Conservation (phyloP, 1,140 invertebrate species). For the Drosophila bifasciata region DNA sequence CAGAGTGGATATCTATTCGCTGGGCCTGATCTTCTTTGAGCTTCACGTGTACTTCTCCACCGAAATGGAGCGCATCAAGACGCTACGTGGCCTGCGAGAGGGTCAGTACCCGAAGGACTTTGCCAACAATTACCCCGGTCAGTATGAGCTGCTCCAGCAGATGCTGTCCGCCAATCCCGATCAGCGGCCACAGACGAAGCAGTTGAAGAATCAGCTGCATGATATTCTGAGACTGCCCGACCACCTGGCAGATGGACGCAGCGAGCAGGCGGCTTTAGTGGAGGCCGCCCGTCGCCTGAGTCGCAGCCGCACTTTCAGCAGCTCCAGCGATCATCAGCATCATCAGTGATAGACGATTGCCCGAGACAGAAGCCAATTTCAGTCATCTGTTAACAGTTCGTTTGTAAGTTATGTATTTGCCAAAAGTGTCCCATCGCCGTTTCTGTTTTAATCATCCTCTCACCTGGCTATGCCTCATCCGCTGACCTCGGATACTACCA, state of each 20-base stretch:
- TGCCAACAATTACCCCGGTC: conserved; percentile 86
- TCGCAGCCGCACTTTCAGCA: conserved; percentile 76
- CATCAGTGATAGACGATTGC: conserved; percentile 51
- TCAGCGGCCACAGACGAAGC: conserved; percentile 90
- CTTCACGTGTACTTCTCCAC: conserved; percentile 94
- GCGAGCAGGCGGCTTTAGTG: conserved; percentile 59
- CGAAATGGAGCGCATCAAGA: conserved; percentile 92
- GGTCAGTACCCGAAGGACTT: conserved; percentile 90
- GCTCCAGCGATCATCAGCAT: conserved; percentile 51
- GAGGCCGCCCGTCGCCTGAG: conserved; percentile 68
- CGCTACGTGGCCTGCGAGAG: conserved; percentile 87
- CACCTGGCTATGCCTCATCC: conserved; percentile 57
- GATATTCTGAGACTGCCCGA: conserved; percentile 66
- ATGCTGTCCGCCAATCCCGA: conserved; percentile 91
- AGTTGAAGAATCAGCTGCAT: conserved; percentile 85
- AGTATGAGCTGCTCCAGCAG: conserved; percentile 88
- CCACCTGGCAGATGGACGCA: conserved; percentile 58
- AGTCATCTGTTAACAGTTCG: conserved; percentile 47
- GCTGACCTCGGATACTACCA: conserved; percentile 16
- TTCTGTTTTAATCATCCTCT: conserved; percentile 39
- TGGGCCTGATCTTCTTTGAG: conserved; percentile 97
- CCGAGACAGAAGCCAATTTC: conserved; percentile 17
- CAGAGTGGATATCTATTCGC: conserved; percentile 98
- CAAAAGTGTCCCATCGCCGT: conserved; percentile 7
- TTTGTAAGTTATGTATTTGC: conserved; percentile 28